A percentile compares a stretch with the other conserved stretches of the same genome.
Evolutionary conservation across 2,888 invertebrate species (phyloP).

Genomic region (Cryptosula pallasiana): DNA sequence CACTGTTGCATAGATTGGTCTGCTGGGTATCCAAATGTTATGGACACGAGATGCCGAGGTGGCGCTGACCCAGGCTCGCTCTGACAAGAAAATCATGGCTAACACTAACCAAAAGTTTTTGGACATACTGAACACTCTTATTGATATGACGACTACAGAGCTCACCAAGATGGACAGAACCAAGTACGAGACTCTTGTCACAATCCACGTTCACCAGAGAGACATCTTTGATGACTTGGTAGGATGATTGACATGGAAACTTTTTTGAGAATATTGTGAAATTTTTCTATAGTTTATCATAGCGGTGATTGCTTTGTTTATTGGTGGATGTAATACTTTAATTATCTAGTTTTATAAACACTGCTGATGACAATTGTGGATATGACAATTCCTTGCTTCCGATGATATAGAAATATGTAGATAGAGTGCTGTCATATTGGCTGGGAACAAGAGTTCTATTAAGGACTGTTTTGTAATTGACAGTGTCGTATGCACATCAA

Average conservation of each 20-base stretch:
- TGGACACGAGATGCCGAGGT: conserved; percentile 92
- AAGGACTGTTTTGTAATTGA: too few relatives aligned
- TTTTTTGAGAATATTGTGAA: too few relatives aligned
- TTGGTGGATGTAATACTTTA: too few relatives aligned
- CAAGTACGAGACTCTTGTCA: conserved; percentile 92
- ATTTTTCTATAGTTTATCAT: too few relatives aligned
- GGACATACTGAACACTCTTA: conserved; percentile 83
- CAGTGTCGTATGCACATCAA: conserved; percentile 79
- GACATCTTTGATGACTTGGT: conserved; percentile 96
- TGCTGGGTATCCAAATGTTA: conserved; percentile 90
- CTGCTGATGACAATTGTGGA: too few relatives aligned
- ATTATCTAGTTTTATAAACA: too few relatives aligned
- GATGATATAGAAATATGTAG: too few relatives aligned
- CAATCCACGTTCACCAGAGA: conserved; percentile 93
- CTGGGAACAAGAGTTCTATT: too few relatives aligned
- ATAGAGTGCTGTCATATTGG: too few relatives aligned
- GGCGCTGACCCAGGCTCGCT: conserved; percentile 80
- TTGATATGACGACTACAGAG: conserved; percentile 90
- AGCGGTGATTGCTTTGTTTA: too few relatives aligned
- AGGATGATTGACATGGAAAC: conserved; percentile 41
- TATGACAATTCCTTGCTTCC: too few relatives aligned
- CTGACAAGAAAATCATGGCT: conserved; percentile 89
- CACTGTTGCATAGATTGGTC: conserved; percentile 62
- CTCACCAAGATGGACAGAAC: conserved; percentile 83
- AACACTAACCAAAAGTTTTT: conserved; percentile 91